Evolutionary conservation across 2,888 invertebrate species (phyloP).

Genomic region (Troides helena): DNA sequence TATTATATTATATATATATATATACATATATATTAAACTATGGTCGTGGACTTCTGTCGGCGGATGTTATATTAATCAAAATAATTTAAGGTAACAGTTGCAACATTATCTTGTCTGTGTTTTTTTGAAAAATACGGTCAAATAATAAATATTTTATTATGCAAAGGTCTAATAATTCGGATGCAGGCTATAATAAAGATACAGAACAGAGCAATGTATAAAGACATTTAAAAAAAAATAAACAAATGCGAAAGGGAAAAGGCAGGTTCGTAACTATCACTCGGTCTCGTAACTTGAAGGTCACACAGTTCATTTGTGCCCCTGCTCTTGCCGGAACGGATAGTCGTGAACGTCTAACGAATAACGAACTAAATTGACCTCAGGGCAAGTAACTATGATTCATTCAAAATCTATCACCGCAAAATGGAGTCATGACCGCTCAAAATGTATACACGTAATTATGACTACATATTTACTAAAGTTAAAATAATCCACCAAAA

Average conservation of each 20-base stretch:
- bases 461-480: constrained; percentile 34
- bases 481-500: background rate
- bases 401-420: constrained; percentile 33
- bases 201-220: background rate
- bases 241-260: constrained; percentile 26
- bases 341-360: constrained; percentile 16
- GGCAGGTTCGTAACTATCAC: constrained; percentile 22
- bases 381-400: constrained; percentile 18
- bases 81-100: no score
- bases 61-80: no score
- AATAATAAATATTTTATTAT: constrained; percentile 1
- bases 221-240: constrained; percentile 21
- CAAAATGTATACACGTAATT: background rate
- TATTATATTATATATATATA: no score
- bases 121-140: no score
- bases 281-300: constrained; percentile 40
- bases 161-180: constrained; percentile 14
- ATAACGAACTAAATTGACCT: constrained; percentile 19
- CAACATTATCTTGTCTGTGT: no score
- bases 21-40: no score
- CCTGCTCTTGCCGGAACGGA: constrained; percentile 27
- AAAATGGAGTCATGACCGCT: constrained; percentile 10
- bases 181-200: background rate
- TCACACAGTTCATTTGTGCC: constrained; percentile 31
- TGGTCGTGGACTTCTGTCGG: no score